Percentiles rank a stretch among this genome's conserved stretches.
These are phyloP conservation scores for Maconellicoccus hirsutus DNA, from an alignment of 1,140 invertebrate genomes.

Conservation along the genomic window DNA sequence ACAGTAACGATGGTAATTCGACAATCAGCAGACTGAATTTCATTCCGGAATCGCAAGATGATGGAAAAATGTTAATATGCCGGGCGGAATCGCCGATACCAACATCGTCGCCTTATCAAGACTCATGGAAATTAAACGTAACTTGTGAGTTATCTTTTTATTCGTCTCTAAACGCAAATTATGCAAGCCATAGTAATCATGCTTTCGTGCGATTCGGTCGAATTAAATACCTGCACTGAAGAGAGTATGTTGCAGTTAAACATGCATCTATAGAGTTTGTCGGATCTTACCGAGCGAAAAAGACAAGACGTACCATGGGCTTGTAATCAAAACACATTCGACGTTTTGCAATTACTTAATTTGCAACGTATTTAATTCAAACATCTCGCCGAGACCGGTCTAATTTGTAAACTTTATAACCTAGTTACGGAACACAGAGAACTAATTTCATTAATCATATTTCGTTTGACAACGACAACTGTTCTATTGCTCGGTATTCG, in stretches of 20 bases:
- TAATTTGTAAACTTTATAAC: not conserved
- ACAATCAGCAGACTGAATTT: slow-evolving; percentile 70
- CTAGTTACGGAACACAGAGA: not conserved
- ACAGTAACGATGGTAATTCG: slow-evolving; percentile 30
- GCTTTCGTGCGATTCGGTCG: too few species aligned
- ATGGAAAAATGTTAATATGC: slow-evolving; percentile 74
- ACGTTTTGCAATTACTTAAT: not conserved
- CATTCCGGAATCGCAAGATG: slow-evolving; percentile 66
- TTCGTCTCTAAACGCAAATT: too few species aligned
- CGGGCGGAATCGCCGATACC: slow-evolving; percentile 67
- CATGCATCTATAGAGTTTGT: too few species aligned
- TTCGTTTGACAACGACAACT: slow-evolving; percentile 17
- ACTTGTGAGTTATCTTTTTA: slow-evolving; percentile 31
- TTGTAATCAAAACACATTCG: too few species aligned
- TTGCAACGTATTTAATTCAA: not conserved
- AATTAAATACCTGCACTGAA: too few species aligned
- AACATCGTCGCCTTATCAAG: slow-evolving; percentile 56
- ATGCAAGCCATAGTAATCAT: too few species aligned
- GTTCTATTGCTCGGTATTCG: not conserved
- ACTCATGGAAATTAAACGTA: slow-evolving; percentile 45
- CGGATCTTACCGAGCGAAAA: too few species aligned
- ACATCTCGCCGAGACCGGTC: not conserved
- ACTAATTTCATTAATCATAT: slow-evolving; percentile 20
- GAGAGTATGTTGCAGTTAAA: too few species aligned
- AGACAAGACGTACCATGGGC: too few species aligned